Conservation (phyloP, 2,113 vertebrate species). For the Megatriorchis doriae region DNA sequence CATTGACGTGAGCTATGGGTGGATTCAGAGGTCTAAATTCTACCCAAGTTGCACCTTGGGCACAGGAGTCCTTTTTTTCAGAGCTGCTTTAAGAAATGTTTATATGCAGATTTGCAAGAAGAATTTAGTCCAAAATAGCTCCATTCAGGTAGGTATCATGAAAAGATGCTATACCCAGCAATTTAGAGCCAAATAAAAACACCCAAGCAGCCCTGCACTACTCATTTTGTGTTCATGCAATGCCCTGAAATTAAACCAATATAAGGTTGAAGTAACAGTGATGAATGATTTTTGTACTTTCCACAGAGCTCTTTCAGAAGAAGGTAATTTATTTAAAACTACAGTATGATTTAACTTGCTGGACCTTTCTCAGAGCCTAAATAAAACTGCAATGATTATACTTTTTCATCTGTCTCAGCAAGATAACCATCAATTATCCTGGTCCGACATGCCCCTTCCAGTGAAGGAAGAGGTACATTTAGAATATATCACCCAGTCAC, state of each 20-base stretch:
- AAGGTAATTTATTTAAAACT: constrained; percentile 28
- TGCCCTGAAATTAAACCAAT: not conserved
- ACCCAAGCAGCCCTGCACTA: not conserved
- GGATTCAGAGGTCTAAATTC: not conserved
- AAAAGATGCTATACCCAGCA: not conserved
- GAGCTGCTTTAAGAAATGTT: not conserved
- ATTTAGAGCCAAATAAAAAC: not conserved
- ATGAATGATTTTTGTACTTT: not conserved
- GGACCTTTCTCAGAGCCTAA: constrained; percentile 38
- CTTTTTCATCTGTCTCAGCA: not conserved
- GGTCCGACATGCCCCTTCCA: not conserved
- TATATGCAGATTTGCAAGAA: not conserved
- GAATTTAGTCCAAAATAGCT: not conserved
- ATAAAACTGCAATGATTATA: constrained; percentile 33
- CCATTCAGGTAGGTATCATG: not conserved
- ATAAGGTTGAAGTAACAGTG: not conserved
- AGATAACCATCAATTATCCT: constrained; percentile 38
- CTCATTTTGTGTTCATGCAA: not conserved
- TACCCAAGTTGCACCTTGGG: not conserved
- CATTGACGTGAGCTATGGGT: not conserved
- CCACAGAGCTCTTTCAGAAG: not conserved
- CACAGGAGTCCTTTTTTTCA: not conserved
- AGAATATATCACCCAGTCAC: not conserved
- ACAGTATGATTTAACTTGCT: constrained; percentile 9
- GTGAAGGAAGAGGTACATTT: constrained; percentile 25